Evolutionary conservation across 2,113 vertebrate genomes (phyloP).

Genomic region (Ginglymostoma cirratum): DNA sequence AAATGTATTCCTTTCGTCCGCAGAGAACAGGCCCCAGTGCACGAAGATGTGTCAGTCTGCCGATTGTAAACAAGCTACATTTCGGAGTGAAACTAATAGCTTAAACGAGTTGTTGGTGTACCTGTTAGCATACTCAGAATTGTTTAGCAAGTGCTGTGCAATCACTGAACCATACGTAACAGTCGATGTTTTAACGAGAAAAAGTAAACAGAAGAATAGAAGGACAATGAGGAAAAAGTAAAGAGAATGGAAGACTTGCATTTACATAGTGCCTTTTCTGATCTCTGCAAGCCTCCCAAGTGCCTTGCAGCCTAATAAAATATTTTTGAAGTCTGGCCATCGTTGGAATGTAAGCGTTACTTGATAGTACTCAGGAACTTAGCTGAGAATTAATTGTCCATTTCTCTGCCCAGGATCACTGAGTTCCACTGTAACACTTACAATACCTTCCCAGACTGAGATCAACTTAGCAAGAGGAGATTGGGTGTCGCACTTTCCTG

Average conservation of each 20-base stretch:
- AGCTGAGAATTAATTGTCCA: neutral
- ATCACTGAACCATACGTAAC: no score
- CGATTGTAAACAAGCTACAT: no score
- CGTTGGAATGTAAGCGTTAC: slow-evolving; percentile 2
- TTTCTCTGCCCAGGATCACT: neutral
- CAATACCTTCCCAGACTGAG: neutral
- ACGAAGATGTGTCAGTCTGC: no score
- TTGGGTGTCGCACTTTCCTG: neutral
- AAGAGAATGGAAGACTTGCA: neutral
- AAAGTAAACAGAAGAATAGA: no score
- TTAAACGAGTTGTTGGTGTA: no score
- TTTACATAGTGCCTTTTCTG: neutral
- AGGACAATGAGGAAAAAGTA: no score
- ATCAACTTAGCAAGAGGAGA: neutral
- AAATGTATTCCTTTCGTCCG: no score
- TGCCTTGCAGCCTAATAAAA: neutral
- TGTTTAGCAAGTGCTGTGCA: no score
- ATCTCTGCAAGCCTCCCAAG: neutral
- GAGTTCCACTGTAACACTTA: neutral
- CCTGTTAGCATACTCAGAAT: no score
- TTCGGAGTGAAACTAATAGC: no score
- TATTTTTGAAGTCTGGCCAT: neutral
- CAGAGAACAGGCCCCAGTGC: no score
- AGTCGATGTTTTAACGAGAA: no score
- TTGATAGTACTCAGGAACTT: neutral